phyloP scores from a whole-genome alignment of 1,140 invertebrate species.

The Meloidogyne hapla region DNA sequence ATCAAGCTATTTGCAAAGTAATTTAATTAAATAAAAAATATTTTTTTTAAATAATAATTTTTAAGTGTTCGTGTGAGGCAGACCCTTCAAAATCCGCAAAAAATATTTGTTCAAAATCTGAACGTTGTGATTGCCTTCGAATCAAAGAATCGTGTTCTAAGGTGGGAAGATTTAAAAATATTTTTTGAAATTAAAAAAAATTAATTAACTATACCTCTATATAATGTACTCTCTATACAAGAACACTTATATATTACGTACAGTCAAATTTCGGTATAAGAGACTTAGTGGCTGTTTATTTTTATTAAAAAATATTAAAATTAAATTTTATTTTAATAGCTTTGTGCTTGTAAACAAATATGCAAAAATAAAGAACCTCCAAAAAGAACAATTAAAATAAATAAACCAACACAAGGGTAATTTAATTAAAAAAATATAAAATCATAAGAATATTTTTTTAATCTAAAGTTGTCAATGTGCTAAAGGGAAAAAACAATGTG shows the following conservation, averaged over 20 bases:
- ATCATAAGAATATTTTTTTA: too few species aligned
- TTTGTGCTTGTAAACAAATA: conserved; percentile 63
- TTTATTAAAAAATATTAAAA: neutral
- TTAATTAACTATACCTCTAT: too few species aligned
- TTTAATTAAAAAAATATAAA: neutral
- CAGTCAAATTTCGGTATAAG: too few species aligned
- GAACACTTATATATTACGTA: too few species aligned
- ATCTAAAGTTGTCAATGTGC: conserved; percentile 55
- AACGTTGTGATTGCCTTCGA: conserved; percentile 61
- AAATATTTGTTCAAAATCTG: conserved; percentile 60
- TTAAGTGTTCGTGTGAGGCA: conserved; percentile 61
- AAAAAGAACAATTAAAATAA: conserved; percentile 55
- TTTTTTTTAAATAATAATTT: neutral
- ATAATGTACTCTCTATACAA: too few species aligned
- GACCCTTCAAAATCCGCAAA: conserved; percentile 64
- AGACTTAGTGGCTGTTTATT: neutral
- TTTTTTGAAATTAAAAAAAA: neutral
- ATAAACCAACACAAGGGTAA: conserved; percentile 55
- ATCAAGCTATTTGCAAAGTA: conserved; percentile 63
- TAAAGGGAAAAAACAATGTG: conserved; percentile 63
- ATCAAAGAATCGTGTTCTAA: conserved; percentile 64
- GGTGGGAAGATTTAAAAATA: too few species aligned
- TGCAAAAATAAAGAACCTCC: conserved; percentile 63
- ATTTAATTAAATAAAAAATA: neutral
- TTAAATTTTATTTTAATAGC: conserved; percentile 10